Conservation (phyloP, 2,888 invertebrate species). For the Tachina grossa region DNA sequence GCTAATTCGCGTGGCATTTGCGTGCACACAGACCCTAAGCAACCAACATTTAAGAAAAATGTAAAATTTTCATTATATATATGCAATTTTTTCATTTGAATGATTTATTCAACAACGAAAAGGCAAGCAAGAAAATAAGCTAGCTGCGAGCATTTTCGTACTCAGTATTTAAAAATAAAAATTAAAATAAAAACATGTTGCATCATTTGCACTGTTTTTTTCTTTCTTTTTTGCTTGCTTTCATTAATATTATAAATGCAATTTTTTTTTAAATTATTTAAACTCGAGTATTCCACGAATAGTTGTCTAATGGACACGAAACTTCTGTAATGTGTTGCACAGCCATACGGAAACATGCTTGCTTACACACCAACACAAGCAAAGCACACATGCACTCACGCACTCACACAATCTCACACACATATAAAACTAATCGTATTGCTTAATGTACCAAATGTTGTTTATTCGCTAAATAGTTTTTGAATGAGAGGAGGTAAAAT, state of each 20-base stretch:
- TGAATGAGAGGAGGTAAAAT: conserved; percentile 9
- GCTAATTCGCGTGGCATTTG: conserved; percentile 70
- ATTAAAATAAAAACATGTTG: conserved; percentile 50
- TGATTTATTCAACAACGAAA: conserved; percentile 54
- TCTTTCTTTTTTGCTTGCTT: too few species aligned
- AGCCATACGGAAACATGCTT: background rate
- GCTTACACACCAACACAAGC: background rate
- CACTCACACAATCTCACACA: background rate
- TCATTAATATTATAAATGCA: conserved; percentile 39
- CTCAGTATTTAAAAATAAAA: conserved; percentile 33
- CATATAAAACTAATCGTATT: background rate
- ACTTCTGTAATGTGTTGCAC: background rate
- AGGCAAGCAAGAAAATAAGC: conserved; percentile 22
- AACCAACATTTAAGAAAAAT: conserved; percentile 42
- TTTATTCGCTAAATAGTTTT: conserved; percentile 43
- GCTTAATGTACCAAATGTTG: conserved; percentile 15
- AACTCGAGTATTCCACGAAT: conserved; percentile 51
- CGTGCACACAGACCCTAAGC: conserved; percentile 57
- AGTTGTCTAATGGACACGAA: conserved; percentile 42
- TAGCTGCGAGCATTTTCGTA: background rate
- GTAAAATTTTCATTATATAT: conserved; percentile 17
- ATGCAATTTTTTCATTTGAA: conserved; percentile 31
- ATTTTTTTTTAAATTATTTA: conserved; percentile 1
- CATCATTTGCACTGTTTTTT: conserved; percentile 62
- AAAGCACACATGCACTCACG: background rate